A percentile compares a stretch with the other conserved stretches of the same genome.
These are phyloP conservation scores for Celastrina argiolus DNA, from an alignment of 2,888 invertebrate genomes.

Conservation along the genomic window DNA sequence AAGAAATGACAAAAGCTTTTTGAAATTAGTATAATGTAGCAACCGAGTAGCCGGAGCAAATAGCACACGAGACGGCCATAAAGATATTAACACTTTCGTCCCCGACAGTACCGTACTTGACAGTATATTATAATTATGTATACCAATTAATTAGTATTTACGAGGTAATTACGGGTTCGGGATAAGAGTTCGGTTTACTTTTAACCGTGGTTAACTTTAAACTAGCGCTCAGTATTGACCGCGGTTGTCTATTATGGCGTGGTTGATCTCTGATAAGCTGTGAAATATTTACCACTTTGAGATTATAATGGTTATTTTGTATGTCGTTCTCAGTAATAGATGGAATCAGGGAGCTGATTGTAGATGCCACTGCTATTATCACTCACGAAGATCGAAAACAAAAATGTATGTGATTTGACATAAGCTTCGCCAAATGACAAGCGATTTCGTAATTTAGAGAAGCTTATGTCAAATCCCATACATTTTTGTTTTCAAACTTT, in stretches of 20 bases:
- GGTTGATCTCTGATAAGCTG: background rate
- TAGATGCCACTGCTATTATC: no score
- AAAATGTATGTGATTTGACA: no score
- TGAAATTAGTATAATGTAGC: background rate
- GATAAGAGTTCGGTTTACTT: background rate
- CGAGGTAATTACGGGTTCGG: conserved; percentile 37
- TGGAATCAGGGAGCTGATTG: no score
- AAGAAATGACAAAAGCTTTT: background rate
- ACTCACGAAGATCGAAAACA: no score
- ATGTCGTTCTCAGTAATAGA: no score
- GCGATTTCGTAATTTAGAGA: no score
- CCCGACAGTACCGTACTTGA: conserved; percentile 32
- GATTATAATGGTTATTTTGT: no score
- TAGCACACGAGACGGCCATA: background rate
- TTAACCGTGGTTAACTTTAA: background rate
- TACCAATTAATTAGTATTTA: conserved; percentile 42
- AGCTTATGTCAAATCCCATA: no score
- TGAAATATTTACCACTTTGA: background rate
- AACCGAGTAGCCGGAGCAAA: background rate
- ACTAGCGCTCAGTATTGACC: background rate
- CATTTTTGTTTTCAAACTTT: no score
- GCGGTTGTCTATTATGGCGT: background rate
- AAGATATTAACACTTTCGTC: conserved; percentile 16
- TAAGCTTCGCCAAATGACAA: no score
- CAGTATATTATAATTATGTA: conserved; percentile 40